Percentiles rank a stretch among this genome's conserved stretches.
These are phyloP conservation scores for Nannoperca australis DNA, from an alignment of 2,797 vertebrate species.

Conservation along the genomic window DNA sequence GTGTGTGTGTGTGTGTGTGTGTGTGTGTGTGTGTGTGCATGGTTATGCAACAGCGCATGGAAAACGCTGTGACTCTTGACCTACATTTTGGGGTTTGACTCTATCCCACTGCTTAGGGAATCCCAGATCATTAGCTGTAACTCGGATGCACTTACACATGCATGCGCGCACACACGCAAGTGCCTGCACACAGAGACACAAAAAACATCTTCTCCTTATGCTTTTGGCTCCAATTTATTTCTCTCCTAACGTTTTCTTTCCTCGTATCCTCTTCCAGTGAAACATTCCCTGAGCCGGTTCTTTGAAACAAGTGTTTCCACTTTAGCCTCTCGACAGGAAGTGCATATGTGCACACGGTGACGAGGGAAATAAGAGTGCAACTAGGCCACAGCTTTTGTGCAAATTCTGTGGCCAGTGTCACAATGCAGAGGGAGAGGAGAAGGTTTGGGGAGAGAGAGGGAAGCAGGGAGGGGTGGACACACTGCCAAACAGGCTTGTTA, in stretches of 20 bases:
- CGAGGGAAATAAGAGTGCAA: slow-evolving; percentile 21
- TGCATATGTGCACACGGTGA: slow-evolving; percentile 15
- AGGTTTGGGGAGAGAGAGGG: slow-evolving; percentile 7
- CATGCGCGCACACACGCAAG: background rate
- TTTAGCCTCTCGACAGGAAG: slow-evolving; percentile 28
- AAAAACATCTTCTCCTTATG: background rate
- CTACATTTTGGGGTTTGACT: slow-evolving; percentile 66
- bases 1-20: slow-evolving; percentile 14
- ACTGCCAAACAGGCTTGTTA: slow-evolving; percentile 38
- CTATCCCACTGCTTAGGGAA: slow-evolving; percentile 59
- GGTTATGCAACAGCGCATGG: slow-evolving; percentile 65
- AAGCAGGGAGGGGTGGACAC: slow-evolving; percentile 30
- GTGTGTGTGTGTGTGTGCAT: slow-evolving; percentile 12
- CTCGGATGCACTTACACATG: background rate
- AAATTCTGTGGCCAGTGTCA: slow-evolving; percentile 32
- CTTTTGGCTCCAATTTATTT: background rate
- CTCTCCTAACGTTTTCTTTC: background rate
- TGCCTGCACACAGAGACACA: background rate
- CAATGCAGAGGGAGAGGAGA: slow-evolving; percentile 28
- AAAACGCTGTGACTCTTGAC: slow-evolving; percentile 62
- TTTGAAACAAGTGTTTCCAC: slow-evolving; percentile 20
- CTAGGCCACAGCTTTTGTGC: slow-evolving; percentile 44
- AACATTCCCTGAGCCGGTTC: background rate
- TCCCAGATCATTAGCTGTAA: slow-evolving; percentile 46
- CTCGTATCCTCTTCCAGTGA: background rate